phyloP scores from a whole-genome alignment of 1,140 invertebrate species.

The Pseudomyrmex cubaensis region DNA sequence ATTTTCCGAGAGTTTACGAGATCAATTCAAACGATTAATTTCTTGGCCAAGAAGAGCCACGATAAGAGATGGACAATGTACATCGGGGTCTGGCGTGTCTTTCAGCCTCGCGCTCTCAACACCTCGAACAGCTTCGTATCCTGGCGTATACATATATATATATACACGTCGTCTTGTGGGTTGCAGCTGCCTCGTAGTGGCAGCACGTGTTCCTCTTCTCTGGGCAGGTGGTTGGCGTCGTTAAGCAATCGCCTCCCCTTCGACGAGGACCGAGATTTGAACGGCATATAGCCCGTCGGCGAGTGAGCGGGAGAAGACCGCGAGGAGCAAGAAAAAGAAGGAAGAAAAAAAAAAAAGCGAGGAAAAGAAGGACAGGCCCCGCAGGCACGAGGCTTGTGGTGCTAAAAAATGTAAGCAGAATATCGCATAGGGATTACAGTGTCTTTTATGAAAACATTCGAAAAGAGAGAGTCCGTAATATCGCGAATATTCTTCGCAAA shows the following conservation, averaged over 20 bases:
- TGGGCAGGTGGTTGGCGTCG: slow-evolving; percentile 81
- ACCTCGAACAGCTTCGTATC: slow-evolving; percentile 61
- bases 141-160: slow-evolving; percentile 30
- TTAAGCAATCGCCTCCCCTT: slow-evolving; percentile 80
- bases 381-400: slow-evolving; percentile 31
- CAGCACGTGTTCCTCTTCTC: slow-evolving; percentile 81
- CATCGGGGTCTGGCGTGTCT: background rate
- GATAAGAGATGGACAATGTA: background rate
- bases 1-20: background rate
- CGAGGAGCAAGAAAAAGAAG: slow-evolving; percentile 21
- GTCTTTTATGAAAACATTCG: slow-evolving; percentile 1
- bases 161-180: slow-evolving; percentile 46
- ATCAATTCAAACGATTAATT: background rate
- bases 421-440: slow-evolving; percentile 3
- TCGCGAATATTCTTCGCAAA: background rate
- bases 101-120: slow-evolving; percentile 56
- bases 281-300: slow-evolving; percentile 58
- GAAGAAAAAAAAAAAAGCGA: slow-evolving; percentile 11
- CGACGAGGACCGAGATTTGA: slow-evolving; percentile 77
- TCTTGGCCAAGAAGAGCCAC: background rate
- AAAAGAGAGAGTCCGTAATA: background rate
- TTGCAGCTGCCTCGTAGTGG: slow-evolving; percentile 78
- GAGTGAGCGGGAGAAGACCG: slow-evolving; percentile 40
- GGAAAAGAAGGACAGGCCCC: slow-evolving; percentile 18
- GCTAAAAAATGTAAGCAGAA: background rate